Evolutionary conservation across 2,797 vertebrate genomes (phyloP), one percentile per base, ranked within the genome.

Genomic region (Anguilla megastoma): DNA sequence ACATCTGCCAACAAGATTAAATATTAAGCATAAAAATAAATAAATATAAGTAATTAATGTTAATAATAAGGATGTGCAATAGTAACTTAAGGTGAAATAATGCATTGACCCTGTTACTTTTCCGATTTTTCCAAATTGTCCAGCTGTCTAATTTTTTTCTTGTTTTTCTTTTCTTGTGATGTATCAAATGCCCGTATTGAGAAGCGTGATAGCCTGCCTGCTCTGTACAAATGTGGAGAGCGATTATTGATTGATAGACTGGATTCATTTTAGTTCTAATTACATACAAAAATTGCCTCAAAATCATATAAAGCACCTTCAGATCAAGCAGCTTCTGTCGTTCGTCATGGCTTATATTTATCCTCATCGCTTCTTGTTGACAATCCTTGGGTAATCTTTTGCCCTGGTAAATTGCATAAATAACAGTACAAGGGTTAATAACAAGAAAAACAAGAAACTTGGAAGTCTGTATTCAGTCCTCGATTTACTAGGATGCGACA

Each of bases 301-400:
- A 63, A 18, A 63, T 21, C 18, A 63, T 63, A 63, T 21, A 2
- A 69, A 69, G 63, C 63, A 69, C 63, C 63, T 27, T 69, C n/a
- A 69, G 24, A n/a, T 69, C 63, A 69, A 69, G 63, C 5, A 69
- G 24, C 5, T 69, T 69, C 8, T 69, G 63, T 27, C 63, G 63
- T 69, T 69, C 63, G 63, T 69, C 7, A 45, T 45, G 41, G 63
- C 63, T 69, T 27, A 69, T 27, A 69, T 10, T 7, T 69, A 69
- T 69, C 63, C 63, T n/a, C 63, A 27, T 69, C n/a, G 63, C 63
- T 69, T 69, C 63, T 69, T 27, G 63, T 69, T 69, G 63, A 69
- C 63, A 69, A 27, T 69, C 63, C 63, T 69, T 69, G 7, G 63
- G 63, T n/a, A 69, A 69, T 69, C 63, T 69, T n/a, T 69, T n/a